Percentiles rank a stretch among this genome's conserved stretches.
phyloP scores from a whole-genome alignment of 1,140 invertebrate genomes.

The Leptoteleia sp. region DNA sequence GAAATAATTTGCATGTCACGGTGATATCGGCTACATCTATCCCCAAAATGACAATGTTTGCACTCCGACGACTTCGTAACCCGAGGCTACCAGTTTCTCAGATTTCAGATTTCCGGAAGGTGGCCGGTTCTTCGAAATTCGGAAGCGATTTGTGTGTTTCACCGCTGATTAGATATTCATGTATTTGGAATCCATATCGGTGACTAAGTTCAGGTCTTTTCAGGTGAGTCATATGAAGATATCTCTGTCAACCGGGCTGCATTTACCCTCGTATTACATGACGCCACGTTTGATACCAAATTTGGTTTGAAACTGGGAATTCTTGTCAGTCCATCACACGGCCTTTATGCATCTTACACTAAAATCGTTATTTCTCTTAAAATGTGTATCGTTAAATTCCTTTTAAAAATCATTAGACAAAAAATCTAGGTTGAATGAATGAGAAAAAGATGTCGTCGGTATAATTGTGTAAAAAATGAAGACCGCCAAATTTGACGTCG shows the following conservation, averaged over 20 bases:
- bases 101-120: constrained; percentile 12
- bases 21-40: neutral
- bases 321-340: neutral
- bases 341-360: neutral
- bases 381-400: too few species aligned
- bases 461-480: too few species aligned
- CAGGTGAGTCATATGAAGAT: constrained; percentile 13
- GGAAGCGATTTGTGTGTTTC: constrained; percentile 13
- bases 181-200: constrained; percentile 2
- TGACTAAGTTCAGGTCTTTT: constrained; percentile 15
- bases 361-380: neutral
- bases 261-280: constrained; percentile 4
- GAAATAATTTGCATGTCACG: neutral
- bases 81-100: neutral
- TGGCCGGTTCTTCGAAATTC: neutral
- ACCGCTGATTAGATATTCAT: constrained; percentile 9
- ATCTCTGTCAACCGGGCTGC: neutral
- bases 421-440: too few species aligned
- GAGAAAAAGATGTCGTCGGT: too few species aligned
- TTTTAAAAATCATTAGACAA: too few species aligned
- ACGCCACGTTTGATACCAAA: neutral
- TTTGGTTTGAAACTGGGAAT: neutral
- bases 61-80: neutral
- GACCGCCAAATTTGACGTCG: too few species aligned
- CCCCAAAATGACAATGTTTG: neutral